Evolutionary conservation across 2,113 vertebrate species (phyloP), one percentile per base, ranked within the genome.

Genomic region (Tiliqua scincoides): DNA sequence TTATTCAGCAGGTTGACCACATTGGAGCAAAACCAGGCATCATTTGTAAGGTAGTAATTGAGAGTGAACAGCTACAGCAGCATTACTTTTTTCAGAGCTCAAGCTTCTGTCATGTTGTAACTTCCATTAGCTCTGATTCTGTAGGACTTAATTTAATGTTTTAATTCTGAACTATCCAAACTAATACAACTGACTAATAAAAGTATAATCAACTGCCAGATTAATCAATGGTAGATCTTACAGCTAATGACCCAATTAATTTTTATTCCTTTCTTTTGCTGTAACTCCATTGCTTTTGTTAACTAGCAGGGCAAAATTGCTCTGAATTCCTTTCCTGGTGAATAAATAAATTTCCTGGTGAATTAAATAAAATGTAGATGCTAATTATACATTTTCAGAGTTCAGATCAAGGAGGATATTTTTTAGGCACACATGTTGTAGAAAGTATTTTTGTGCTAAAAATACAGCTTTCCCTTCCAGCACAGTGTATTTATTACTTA

Each of bases 81-180:
- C 32, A 25, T 78, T 54, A 61, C 57, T 61, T 54, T 37, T 35
- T n/a, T 15, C 30, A 35, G 10, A 78, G 11, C 57, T 35, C 5
- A 25, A 61, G 37, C 10, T 11, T 59, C 32, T 78, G 30, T 10
- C 1, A 0, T 72, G 37, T 23, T 25, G 37, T 40, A n/a, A 37
- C 54, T 61, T 61, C 54, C 17, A 32, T 54, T 21, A 59, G 57
- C 37, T 78, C 57, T 37, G n/a, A 78, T 61, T 61, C 20, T 61
- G 32, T 61, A 78, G 54, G 76, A 78, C 76, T 78, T 23, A 54
- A 54, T 30, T 59, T 71, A 11, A 20, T 63, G 8, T 37, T 84
- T 59, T n/a, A 82, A 35, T 84, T 79, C 79, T 84, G 87, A 81
- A 21, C n/a, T 83, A 62, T 1, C 17, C 70, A n/a, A 80, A 89